Conservation (phyloP, 2,797 vertebrate species). For the Sebastes melanostomus region DNA sequence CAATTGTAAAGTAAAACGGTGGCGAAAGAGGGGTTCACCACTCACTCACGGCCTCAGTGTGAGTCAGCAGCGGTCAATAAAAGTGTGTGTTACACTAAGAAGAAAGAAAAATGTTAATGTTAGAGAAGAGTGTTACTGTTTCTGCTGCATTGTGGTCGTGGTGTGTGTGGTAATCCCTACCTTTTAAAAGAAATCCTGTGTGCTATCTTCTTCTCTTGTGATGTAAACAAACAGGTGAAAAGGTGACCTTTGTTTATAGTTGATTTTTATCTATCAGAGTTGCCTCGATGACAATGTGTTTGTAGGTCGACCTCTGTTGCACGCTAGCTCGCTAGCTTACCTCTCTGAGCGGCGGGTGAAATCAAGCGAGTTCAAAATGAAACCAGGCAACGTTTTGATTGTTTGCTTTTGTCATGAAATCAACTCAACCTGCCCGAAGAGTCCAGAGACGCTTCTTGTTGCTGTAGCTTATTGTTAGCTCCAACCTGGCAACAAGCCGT, state of each 20-base stretch:
- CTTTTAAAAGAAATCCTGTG: neutral
- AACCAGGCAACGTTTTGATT: neutral
- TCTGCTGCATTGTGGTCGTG: neutral
- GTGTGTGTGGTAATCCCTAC: neutral
- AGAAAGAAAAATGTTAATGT: neutral
- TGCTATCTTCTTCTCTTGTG: neutral
- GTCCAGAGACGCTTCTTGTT: conserved; percentile 28
- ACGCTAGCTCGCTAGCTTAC: conserved; percentile 41
- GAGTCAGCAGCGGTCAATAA: neutral
- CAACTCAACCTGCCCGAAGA: conserved; percentile 8
- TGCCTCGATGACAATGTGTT: conserved; percentile 58
- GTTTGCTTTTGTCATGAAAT: conserved; percentile 2
- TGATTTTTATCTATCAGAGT: conserved; percentile 33
- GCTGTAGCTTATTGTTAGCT: conserved; percentile 32
- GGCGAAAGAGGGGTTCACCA: neutral
- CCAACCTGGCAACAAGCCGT: conserved; percentile 15
- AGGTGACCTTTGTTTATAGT: conserved; percentile 3
- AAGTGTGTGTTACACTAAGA: neutral
- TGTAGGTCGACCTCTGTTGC: conserved; percentile 43
- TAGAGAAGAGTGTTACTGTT: neutral
- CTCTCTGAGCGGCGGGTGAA: conserved; percentile 31
- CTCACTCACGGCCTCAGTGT: neutral
- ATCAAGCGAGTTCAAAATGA: conserved; percentile 40
- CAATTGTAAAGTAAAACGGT: neutral
- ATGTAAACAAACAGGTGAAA: neutral